These are phyloP conservation scores for Electrophaes corylata DNA, from an alignment of 2,888 invertebrate species.

Conservation along the genomic window DNA sequence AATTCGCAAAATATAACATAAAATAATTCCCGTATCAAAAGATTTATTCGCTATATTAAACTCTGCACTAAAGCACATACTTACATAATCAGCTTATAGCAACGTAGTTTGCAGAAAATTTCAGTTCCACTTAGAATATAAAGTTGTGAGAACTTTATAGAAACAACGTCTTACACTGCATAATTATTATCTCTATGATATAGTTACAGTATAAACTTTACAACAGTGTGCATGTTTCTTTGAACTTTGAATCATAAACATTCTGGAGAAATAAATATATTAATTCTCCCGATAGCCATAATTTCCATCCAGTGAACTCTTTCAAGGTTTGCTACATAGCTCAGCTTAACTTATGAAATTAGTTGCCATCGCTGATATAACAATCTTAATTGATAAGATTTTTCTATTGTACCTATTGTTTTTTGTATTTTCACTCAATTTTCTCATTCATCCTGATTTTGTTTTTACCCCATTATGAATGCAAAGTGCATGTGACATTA, in stretches of 20 bases:
- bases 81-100: slow-evolving; percentile 1
- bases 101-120: slow-evolving; percentile 1
- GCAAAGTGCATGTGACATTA: no score
- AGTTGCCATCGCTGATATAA: no score
- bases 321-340: no score
- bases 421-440: no score
- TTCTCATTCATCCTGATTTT: no score
- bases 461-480: no score
- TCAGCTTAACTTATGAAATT: no score
- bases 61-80: background rate
- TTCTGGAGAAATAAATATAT: no score
- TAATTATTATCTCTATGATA: background rate
- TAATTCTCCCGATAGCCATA: no score
- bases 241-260: background rate
- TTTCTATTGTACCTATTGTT: no score
- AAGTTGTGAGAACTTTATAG: background rate
- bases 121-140: background rate
- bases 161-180: background rate
- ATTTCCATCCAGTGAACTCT: no score
- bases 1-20: slow-evolving; percentile 2
- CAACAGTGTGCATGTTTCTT: background rate
- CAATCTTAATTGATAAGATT: no score
- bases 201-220: background rate
- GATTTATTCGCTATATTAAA: slow-evolving; percentile 7
- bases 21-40: background rate